A percentile compares a stretch with the other conserved stretches of the same genome.
These are phyloP conservation scores for Phaedon cochleariae DNA, from an alignment of 2,888 invertebrate genomes.

Conservation along the genomic window DNA sequence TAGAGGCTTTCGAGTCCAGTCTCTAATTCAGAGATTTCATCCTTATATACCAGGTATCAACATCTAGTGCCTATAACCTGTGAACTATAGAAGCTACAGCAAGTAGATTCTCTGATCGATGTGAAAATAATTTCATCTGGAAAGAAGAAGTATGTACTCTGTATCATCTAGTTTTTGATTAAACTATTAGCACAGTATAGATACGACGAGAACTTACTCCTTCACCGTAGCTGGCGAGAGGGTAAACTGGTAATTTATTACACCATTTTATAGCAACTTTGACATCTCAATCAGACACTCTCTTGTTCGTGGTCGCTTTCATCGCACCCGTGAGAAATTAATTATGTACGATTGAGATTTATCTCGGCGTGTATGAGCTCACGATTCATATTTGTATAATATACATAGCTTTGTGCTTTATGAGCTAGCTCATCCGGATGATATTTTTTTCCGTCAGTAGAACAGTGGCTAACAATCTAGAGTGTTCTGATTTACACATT, in stretches of 20 bases:
- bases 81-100: no score
- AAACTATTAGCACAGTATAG: not conserved
- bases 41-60: no score
- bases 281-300: conserved; percentile 60
- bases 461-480: not conserved
- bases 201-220: conserved; percentile 10
- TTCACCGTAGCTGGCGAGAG: conserved; percentile 36
- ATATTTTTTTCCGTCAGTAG: not conserved
- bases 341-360: conserved; percentile 59
- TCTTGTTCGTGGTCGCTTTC: conserved; percentile 58
- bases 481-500: not conserved
- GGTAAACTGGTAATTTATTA: conserved; percentile 60
- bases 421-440: not conserved
- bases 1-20: no score
- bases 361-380: conserved; percentile 44
- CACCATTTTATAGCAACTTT: conserved; percentile 55
- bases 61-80: no score
- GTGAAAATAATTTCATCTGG: no score
- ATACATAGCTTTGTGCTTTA: conserved; percentile 32
- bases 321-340: conserved; percentile 59
- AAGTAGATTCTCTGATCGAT: no score
- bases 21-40: no score
- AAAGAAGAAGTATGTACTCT: no score
- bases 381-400: conserved; percentile 39
- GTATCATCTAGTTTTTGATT: not conserved